Conservation (phyloP, 2,888 invertebrate genomes). For the Scelioninae gen. 2 region DNA sequence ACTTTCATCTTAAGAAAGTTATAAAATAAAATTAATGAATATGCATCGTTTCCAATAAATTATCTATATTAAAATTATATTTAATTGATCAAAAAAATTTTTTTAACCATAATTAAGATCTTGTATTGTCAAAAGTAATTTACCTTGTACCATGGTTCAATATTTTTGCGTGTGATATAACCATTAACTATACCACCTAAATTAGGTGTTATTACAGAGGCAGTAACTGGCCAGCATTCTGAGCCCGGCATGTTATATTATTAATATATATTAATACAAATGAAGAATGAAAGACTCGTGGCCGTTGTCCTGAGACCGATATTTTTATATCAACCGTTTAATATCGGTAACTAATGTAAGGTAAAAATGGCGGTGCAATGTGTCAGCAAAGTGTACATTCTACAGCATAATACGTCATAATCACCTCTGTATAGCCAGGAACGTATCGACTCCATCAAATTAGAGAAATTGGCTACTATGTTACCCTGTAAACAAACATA, state of each 20-base stretch:
- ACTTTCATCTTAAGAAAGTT: too few relatives aligned
- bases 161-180: conserved; percentile 79
- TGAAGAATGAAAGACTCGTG: background rate
- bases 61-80: too few relatives aligned
- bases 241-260: conserved; percentile 26
- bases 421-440: conserved; percentile 13
- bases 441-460: conserved; percentile 16
- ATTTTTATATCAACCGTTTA: conserved; percentile 10
- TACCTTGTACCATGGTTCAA: conserved; percentile 84
- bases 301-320: conserved; percentile 4
- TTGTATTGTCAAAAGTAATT: too few relatives aligned
- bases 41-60: too few relatives aligned
- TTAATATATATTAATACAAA: background rate
- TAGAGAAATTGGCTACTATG: background rate
- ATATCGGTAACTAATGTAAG: conserved; percentile 18
- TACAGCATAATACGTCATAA: conserved; percentile 21
- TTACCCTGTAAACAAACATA: background rate
- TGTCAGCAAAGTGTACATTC: conserved; percentile 17
- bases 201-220: conserved; percentile 41
- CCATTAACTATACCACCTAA: conserved; percentile 79
- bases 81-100: too few relatives aligned
- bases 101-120: too few relatives aligned
- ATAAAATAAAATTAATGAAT: too few relatives aligned
- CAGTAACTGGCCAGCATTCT: conserved; percentile 33
- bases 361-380: background rate